Evolutionary conservation across 2,113 vertebrate species (phyloP).

Genomic region (Brachypodius melanocephalos): DNA sequence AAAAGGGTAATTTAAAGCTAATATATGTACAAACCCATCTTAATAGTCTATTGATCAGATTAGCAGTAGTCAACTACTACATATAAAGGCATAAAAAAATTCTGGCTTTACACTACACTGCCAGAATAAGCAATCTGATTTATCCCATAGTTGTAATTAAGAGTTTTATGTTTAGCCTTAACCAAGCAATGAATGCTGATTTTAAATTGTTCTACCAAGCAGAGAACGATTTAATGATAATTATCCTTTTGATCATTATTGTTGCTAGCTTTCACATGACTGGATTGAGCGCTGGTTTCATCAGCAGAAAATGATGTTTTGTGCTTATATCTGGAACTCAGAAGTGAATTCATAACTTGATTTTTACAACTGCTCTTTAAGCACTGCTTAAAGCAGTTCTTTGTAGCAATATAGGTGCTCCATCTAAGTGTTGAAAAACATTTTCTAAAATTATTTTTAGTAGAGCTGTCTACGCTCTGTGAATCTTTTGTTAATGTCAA

Average conservation of each 20-base stretch:
- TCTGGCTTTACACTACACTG: neutral
- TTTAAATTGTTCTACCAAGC: constrained; percentile 26
- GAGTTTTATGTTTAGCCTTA: constrained; percentile 10
- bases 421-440: neutral
- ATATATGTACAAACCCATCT: neutral
- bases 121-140: neutral
- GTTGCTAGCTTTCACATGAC: constrained; percentile 28
- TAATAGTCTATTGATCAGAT: neutral
- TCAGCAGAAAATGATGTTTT: constrained; percentile 1
- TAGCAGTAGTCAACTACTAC: neutral
- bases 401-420: neutral
- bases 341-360: neutral
- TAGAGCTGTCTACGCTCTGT: neutral
- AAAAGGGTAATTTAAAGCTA: neutral
- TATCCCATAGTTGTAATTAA: constrained; percentile 9
- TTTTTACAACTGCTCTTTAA: neutral
- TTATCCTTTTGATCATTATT: constrained; percentile 34
- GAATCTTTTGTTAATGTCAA: neutral
- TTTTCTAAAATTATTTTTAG: neutral
- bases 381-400: neutral
- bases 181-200: constrained; percentile 29
- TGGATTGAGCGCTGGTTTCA: neutral
- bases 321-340: neutral
- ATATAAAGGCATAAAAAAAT: neutral
- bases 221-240: constrained; percentile 14